Evolutionary conservation across 2,888 invertebrate genomes (phyloP), one percentile per base, ranked within the genome.

Genomic region (Epinotia brunnichana): DNA sequence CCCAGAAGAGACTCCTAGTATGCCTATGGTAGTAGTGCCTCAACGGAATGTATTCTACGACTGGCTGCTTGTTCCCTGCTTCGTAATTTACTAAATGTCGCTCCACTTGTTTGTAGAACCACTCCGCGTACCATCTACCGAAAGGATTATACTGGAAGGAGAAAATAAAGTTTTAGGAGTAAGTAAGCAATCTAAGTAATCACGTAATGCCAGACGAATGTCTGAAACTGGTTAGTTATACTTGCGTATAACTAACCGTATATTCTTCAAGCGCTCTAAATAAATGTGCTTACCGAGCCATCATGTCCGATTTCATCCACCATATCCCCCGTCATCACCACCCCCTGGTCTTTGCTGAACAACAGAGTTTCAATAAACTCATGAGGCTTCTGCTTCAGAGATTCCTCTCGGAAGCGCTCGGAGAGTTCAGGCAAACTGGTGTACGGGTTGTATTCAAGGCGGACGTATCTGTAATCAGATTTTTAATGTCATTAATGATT

Each of bases 21-120:
- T 97, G 97, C 64, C 97, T 92, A 85, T 97, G 97, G 83, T 97
- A 97, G 89, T 97, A 97, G 84, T 97, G 95, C 66, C 97, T 87
- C 2, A 97, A 87, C 0, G 97, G 97, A 68, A 97, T 96, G 86
- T 96, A 97, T 81, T 97, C 97, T 2, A 90, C 85, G 0, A 81
- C 83, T 0, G 84, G 85, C 4, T 77, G 79, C 61, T 89, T 90
- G 17, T 78, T 69, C 1, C 80, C 83, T 2, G 79, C 80, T 57
- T 74, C 94, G 79, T 76, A 77, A 2, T 76, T 80, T 21, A 59
- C 76, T 57, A 93, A 76, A 78, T 94, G 94, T 0, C 85, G 87
- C 81, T 95, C 93, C 0, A 96, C 97, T 85, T 97, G 96, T 73
- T 94, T 95, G 91, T 95, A 97, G 90, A 97, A 97, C 97, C 97